Evolutionary conservation across 1,140 invertebrate species (phyloP), one percentile per base, ranked within the genome.

Genomic region (Drosophila saltans): DNA sequence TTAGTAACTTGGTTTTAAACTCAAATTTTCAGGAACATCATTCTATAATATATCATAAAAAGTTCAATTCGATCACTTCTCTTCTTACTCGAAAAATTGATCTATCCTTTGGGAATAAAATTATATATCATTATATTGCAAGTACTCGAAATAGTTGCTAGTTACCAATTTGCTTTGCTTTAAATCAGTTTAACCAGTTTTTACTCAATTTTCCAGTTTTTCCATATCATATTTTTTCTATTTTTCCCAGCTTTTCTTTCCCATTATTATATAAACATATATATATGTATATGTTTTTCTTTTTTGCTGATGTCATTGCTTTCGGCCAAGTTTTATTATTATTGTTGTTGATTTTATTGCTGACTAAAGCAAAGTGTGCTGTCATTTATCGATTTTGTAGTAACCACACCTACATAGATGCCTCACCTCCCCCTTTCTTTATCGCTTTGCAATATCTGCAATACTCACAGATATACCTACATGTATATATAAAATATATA

Each of bases 381-480:
- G 82, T 88, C 79, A 88, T 88, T 71, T 86, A 86, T 86, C 83
- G 82, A 86, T 86, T 86, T 86, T 88, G 79, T 82, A 82, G 83
- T 64, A 41, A 62, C 68, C 79, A 60, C 82, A 75, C 71, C 75
- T 70, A 68, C 33, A 66, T 33, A 33, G 26, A 45, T 45, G 6
- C 36, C 39, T 0, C 6, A 4, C 39, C 30, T 30, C 45, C 62
- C 41, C 41, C 9, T 48, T 43, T 30, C 67, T 41, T 64, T 84
- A 78, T 80, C 64, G 69, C 45, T n/a, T 6, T 11, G 55, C 64
- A 39, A 69, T 84, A 86, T 86, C 75, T 86, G 7, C 16, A 24
- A 24, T 48, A 24, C 45, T 52, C 16, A 16, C 16, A 16, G 16
- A 16, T 16, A 16, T 16, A 16, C 0, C 16, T 0, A 16, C 16